These are phyloP conservation scores for Coregonus ussuriensis DNA, from an alignment of 2,797 vertebrate species.

Conservation along the genomic window DNA sequence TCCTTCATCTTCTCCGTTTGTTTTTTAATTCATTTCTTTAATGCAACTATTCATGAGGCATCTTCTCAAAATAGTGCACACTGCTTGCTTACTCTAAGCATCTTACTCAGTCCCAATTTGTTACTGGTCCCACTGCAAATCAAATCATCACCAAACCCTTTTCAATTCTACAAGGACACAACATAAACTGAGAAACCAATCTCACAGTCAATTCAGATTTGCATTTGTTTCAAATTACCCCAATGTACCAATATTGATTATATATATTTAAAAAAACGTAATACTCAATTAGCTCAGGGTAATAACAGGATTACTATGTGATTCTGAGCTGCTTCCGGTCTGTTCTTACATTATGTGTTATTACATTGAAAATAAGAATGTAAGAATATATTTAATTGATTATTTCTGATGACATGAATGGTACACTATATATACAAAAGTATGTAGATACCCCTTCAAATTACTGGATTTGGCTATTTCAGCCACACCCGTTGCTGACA, in stretches of 20 bases:
- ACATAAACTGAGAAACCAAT: conserved; percentile 38
- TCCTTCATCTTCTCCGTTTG: conserved; percentile 4
- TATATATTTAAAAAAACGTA: not conserved
- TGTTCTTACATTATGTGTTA: conserved; percentile 1
- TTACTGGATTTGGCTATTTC: too few relatives aligned
- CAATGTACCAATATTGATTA: not conserved
- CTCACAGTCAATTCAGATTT: conserved; percentile 18
- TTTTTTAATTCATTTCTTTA: conserved; percentile 1
- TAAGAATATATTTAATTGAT: not conserved
- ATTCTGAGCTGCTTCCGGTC: not conserved
- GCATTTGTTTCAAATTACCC: conserved; percentile 17
- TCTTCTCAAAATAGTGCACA: conserved; percentile 25
- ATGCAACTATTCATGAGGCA: conserved; percentile 14
- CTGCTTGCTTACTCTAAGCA: conserved; percentile 15
- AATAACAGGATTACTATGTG: not conserved
- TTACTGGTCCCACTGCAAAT: conserved; percentile 29
- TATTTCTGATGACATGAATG: not conserved
- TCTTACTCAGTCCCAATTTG: conserved; percentile 16
- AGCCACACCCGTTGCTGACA: too few relatives aligned
- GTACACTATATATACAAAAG: not conserved
- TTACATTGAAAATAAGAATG: not conserved
- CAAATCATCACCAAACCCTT: conserved; percentile 42
- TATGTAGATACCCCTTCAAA: too few relatives aligned
- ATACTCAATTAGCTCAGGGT: not conserved
- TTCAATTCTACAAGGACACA: conserved; percentile 32